Evolutionary conservation across 1,140 invertebrate species (phyloP).

Genomic region (Pogonomyrmex barbatus): DNA sequence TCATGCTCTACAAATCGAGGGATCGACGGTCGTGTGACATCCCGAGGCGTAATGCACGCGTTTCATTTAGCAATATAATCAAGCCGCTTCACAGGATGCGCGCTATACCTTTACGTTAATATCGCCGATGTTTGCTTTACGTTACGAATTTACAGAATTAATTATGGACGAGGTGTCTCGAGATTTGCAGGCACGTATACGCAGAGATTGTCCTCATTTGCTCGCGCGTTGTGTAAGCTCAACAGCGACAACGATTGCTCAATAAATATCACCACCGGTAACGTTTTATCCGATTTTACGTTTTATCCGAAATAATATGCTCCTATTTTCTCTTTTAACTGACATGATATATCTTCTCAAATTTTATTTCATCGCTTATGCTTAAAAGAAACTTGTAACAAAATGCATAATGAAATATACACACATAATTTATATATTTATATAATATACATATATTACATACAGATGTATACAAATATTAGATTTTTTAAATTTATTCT

Average conservation of each 20-base stretch:
- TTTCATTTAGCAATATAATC: constrained; percentile 31
- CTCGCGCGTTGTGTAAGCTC: constrained; percentile 41
- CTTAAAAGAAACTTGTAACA: not conserved
- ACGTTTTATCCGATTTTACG: constrained; percentile 30
- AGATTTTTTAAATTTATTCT: not conserved
- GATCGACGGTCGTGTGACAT: not conserved
- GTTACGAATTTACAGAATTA: constrained; percentile 37
- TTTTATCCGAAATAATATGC: constrained; percentile 19
- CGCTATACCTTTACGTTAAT: constrained; percentile 2
- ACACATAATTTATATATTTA: constrained; percentile 1
- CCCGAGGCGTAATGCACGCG: not conserved
- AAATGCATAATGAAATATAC: not conserved
- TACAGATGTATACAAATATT: not conserved
- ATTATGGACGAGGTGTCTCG: constrained; percentile 35
- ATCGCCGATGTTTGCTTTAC: constrained; percentile 24
- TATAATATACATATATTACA: not conserved
- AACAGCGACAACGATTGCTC: constrained; percentile 67
- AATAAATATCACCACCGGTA: constrained; percentile 51
- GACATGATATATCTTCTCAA: not conserved
- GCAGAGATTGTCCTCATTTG: constrained; percentile 22
- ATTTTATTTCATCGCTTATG: not conserved
- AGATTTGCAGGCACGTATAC: constrained; percentile 12
- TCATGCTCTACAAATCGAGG: not conserved
- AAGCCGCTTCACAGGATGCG: not conserved
- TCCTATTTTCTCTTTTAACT: constrained; percentile 42